Base-by-base conservation (phyloP, 2,888 invertebrate genomes). In the Steinernema hermaphroditum region DNA sequence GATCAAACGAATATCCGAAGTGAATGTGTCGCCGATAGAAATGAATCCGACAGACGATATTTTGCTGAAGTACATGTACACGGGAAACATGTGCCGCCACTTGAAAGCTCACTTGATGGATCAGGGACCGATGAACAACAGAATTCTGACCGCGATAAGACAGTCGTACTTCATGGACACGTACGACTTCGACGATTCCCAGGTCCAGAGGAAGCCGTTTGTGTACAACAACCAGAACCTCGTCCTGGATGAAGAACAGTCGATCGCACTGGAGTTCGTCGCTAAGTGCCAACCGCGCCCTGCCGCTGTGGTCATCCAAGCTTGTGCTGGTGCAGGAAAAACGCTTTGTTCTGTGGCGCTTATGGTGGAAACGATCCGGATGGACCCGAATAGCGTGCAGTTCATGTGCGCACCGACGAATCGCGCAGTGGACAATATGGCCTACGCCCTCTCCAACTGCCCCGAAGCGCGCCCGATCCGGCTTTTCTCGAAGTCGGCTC, bases 401-500 rank as follows among this genome's bases (percentile, higher is more conserved):
- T 62, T 62, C 19, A 62, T 62, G 62, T 62, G 62, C 32, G 62
- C 62, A 14, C 62, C 62, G 16, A 62, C 62, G 32, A 62, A 62
- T 32, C 29, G 62, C 8, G 62, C 62, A 14, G 62, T 62, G 12
- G 62, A 62, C 34, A 62, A 62, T 19, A 62, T 62, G 62, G 62
- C 62, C 1, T 27, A 32, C 19, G 62, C 62, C 16, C n/a, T 62
- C 2, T 62, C 62, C 12, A 22, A 62, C 2, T 32, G 34, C 19
- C 8, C 1, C 4, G 62, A 29, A 2, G 62, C 62, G 16, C 62
- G 62, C 9, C 62, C 62, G 32, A 62, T 62, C 32, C 62, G 62
- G 27, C 34, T 62, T 16, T 62, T 62, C 32, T 62, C 62, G 12
- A 29, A n/a, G 16, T 9, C 62, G 6, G 8, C 29, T 1, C 19